Base-by-base conservation (phyloP, 1,140 invertebrate genomes). In the Ceratina japonica region DNA sequence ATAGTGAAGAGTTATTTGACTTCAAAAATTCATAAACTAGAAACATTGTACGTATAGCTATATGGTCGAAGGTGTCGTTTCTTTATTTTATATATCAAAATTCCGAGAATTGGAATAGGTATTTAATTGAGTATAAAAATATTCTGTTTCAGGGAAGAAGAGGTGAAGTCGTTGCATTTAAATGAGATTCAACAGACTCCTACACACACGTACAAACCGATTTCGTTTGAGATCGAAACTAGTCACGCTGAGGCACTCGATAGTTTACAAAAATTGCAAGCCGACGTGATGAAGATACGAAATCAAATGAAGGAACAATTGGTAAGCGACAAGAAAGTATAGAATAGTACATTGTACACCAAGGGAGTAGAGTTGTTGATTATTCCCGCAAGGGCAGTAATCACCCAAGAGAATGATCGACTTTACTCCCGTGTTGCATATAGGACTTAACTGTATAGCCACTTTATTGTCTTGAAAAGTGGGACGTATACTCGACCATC, bases 21-120 rank as follows among this genome's bases (percentile, higher is more conserved):
- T 18, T 59, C 83, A 22, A 75, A 82, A 63, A 82, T 88, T 31
- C n/a, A 75, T 10, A 79, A 68, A 22, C 68, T 87, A 37, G 24
- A 81, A 58, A 51, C 27, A 31, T 71, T 84, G 87, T 89, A 77
- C 82, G 86, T 87, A 75, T 44, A 31, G 74, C 13, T 62, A 3
- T 51, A n/a, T n/a, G n/a, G n/a, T n/a, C n/a, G n/a, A n/a, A n/a
- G n/a, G n/a, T n/a, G n/a, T 31, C 27, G 27, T 1, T 31, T 31
- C 4, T 31, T 31, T 31, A 31, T 31, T 31, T 31, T 31, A 31
- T 31, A 31, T 4, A 31, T n/a, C n/a, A 31, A 4, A 31, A 31
- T 31, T 31, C 4, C 31, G 1, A 66, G 8, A 18, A 31, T 63
- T 68, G 16, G 31, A 27, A n/a, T 5, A 3, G 31, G 0, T 52